Percentiles rank a stretch among this genome's conserved stretches.
Conservation (phyloP, 2,888 invertebrate genomes). For the Mythimna lalbum region DNA sequence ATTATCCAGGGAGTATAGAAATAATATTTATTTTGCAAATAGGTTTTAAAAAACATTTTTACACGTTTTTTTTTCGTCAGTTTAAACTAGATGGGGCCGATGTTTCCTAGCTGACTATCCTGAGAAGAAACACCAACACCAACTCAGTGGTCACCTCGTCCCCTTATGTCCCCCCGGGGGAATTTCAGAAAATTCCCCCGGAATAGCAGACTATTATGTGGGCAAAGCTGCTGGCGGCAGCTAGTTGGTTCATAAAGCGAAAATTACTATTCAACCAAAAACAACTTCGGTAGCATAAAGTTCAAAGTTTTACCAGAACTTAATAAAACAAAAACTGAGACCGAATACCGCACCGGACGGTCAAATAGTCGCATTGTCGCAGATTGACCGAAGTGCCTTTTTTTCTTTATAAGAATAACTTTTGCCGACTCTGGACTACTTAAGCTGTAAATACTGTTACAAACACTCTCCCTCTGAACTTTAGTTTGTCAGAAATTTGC, state of each 20-base stretch:
- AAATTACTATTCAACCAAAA: constrained; percentile 19
- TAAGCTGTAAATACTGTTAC: constrained; percentile 21
- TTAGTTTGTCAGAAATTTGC: constrained; percentile 34
- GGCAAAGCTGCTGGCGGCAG: no score
- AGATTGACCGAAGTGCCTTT: constrained; percentile 28
- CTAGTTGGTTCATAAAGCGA: neutral
- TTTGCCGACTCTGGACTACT: constrained; percentile 7
- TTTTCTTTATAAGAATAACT: constrained; percentile 15
- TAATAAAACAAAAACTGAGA: constrained; percentile 10
- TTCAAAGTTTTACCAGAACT: constrained; percentile 9
- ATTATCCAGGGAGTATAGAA: no score
- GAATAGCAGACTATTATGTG: no score
- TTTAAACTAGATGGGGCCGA: no score
- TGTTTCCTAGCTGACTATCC: no score
- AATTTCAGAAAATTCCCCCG: no score
- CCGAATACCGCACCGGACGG: constrained; percentile 9
- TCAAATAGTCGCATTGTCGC: constrained; percentile 25
- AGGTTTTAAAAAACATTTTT: no score
- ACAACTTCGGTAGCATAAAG: constrained; percentile 14
- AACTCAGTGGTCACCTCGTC: no score
- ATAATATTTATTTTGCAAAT: no score
- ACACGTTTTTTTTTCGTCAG: no score
- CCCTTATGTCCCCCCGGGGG: no score
- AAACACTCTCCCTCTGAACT: constrained; percentile 32
- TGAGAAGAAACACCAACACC: no score